phyloP scores from a whole-genome alignment of 2,888 invertebrate genomes.

The Encarsia formosa region DNA sequence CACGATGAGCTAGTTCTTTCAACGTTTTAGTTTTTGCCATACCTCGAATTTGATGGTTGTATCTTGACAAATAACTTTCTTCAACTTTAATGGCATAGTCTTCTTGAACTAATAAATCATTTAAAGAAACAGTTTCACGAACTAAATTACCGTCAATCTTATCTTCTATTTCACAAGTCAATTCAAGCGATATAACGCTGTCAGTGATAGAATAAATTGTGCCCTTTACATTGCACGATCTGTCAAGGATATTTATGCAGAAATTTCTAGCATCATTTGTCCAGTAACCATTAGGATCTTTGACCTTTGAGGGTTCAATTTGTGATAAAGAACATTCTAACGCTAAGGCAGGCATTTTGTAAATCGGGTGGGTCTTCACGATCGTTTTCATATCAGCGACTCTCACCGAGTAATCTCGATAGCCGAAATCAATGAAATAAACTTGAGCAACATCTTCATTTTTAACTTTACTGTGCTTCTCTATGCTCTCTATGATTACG shows the following conservation, averaged over 20 bases:
- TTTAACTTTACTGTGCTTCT: constrained; percentile 26
- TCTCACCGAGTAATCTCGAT: constrained; percentile 53
- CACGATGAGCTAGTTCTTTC: constrained; percentile 8
- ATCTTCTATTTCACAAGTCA: neutral
- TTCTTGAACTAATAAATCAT: constrained; percentile 61
- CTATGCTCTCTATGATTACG: constrained; percentile 33
- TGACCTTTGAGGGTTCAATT: constrained; percentile 64
- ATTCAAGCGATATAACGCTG: constrained; percentile 63
- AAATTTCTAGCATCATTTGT: constrained; percentile 50
- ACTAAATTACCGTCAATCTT: constrained; percentile 32
- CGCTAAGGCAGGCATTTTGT: constrained; percentile 57
- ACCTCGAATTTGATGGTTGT: constrained; percentile 49
- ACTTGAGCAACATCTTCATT: constrained; percentile 54
- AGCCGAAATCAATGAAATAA: constrained; percentile 77
- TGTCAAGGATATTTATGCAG: neutral
- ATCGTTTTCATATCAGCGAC: constrained; percentile 50
- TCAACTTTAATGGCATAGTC: constrained; percentile 66
- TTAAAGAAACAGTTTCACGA: constrained; percentile 53
- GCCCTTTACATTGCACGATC: constrained; percentile 45
- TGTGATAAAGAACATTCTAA: constrained; percentile 69
- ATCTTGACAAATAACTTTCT: constrained; percentile 69
- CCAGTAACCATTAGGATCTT: constrained; percentile 63
- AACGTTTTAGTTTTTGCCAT: constrained; percentile 17
- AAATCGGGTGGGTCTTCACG: constrained; percentile 10
- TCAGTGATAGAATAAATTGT: constrained; percentile 76